These are phyloP conservation scores for cattle (Bos taurus) DNA, from an alignment of 2,113 vertebrate genomes.

Conservation along the genomic window ARS-UCD2.0 NC_037352.1:39272501-39273000, in stretches of 20 bases:
- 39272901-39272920: rapidly evolving
- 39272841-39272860: not conserved
- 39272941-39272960: not conserved
- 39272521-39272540: not conserved
- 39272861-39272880: not conserved
- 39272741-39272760: not conserved
- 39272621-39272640: rapidly evolving
- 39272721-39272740: not conserved
- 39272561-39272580: not conserved
- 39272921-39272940: not conserved
- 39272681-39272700: not conserved
- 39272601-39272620: rapidly evolving
- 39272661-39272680: not conserved
- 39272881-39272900: not conserved
- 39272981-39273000: not conserved
- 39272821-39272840: too few relatives aligned
- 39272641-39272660: not conserved
- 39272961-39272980: not conserved
- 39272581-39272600: not conserved
- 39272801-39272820: not conserved
- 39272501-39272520: not conserved
- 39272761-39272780: not conserved
- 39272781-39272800: too few relatives aligned
- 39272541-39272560: not conserved
- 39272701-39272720: not conserved